Conservation (phyloP, 1,140 invertebrate genomes). For the Trichomalopsis sarcophagae region DNA sequence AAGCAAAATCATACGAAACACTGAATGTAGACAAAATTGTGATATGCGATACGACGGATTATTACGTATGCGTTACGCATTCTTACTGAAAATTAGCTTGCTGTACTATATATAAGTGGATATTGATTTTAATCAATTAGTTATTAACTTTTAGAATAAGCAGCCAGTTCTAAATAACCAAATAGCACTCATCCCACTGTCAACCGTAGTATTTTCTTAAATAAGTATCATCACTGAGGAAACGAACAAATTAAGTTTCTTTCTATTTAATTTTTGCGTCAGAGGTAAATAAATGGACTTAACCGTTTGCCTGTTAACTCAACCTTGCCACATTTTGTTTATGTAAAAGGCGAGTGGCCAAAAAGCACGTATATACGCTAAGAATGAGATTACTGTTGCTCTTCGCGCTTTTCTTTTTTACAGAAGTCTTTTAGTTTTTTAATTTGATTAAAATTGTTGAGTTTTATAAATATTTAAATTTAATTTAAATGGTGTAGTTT, state of each 20-base stretch:
- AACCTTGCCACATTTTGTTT: background rate
- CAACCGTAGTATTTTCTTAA: conserved; percentile 12
- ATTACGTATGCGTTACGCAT: conserved; percentile 18
- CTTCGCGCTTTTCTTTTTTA: conserved; percentile 8
- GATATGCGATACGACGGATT: background rate
- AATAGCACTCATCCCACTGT: conserved; percentile 16
- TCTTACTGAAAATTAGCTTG: background rate
- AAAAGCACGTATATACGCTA: background rate
- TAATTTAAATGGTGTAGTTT: background rate
- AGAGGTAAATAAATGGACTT: background rate
- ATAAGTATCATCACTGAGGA: background rate
- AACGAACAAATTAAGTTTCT: background rate
- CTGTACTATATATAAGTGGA: background rate
- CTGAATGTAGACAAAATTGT: background rate
- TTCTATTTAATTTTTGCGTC: background rate
- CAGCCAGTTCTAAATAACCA: background rate
- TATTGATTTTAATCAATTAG: background rate
- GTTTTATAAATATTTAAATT: conserved; percentile 39
- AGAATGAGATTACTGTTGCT: background rate
- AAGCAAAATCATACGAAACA: background rate
- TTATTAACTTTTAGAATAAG: background rate
- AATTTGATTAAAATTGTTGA: conserved; percentile 23
- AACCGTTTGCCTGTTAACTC: conserved; percentile 10
- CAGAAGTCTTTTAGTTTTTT: background rate
- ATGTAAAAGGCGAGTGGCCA: conserved; percentile 13